Evolutionary conservation across 2,797 vertebrate genomes (phyloP).

Genomic region (Merluccius polli): DNA sequence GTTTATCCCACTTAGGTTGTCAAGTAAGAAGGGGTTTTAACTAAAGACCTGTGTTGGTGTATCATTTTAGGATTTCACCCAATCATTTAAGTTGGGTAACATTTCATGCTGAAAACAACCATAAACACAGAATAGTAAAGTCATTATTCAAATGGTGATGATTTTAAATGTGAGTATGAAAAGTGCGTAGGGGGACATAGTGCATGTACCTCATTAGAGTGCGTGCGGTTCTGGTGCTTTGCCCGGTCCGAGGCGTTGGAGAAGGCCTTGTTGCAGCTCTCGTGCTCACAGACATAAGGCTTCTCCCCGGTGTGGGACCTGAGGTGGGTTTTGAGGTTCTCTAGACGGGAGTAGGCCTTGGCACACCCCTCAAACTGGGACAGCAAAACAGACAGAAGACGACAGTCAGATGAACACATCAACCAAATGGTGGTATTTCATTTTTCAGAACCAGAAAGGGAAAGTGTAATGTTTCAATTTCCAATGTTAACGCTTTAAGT

Average conservation of each 20-base stretch:
- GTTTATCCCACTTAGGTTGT: neutral
- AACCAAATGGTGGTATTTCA: neutral
- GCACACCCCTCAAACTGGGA: slow-evolving; percentile 92
- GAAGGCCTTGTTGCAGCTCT: slow-evolving; percentile 98
- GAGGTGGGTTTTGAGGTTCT: slow-evolving; percentile 98
- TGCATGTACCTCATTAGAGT: slow-evolving; percentile 92
- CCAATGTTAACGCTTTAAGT: slow-evolving; percentile 38
- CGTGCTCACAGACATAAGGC: slow-evolving; percentile 96
- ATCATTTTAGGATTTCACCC: neutral
- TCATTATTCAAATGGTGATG: neutral
- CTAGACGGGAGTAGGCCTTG: slow-evolving; percentile 96
- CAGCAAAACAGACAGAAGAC: neutral
- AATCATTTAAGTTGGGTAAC: neutral
- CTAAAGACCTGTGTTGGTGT: neutral
- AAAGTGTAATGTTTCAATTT: slow-evolving; percentile 32
- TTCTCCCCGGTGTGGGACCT: slow-evolving; percentile 98
- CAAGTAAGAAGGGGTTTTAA: neutral
- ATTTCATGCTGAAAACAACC: neutral
- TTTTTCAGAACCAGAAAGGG: slow-evolving; percentile 11
- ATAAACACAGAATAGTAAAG: neutral
- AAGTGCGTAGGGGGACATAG: neutral
- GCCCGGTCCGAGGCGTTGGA: slow-evolving; percentile 97
- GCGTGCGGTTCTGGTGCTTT: slow-evolving; percentile 99
- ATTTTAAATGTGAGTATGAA: neutral
- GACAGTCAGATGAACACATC: neutral